These are phyloP conservation scores for Vulpes ferrilata DNA, from an alignment of 2,113 vertebrate species.

Conservation along the genomic window DNA sequence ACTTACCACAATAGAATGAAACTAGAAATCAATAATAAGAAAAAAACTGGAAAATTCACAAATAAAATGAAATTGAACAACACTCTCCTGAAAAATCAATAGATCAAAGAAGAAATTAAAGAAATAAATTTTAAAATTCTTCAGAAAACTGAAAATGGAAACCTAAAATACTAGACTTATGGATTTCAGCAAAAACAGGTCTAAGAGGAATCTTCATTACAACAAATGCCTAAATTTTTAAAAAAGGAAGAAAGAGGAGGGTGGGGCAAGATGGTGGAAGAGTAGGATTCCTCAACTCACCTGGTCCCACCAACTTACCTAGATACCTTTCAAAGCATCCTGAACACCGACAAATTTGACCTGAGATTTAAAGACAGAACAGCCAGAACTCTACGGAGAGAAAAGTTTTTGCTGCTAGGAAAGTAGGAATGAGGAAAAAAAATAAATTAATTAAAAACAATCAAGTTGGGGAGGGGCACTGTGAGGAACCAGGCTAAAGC, in stretches of 20 bases:
- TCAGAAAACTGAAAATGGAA: background rate
- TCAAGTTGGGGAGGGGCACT: no score
- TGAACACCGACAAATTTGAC: no score
- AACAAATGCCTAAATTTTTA: background rate
- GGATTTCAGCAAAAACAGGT: background rate
- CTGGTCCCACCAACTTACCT: no score
- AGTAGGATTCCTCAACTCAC: no score
- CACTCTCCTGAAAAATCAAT: background rate
- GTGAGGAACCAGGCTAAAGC: no score
- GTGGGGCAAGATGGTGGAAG: no score
- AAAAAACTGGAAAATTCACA: background rate
- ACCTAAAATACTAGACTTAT: background rate
- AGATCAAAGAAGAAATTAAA: background rate
- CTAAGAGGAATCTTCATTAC: background rate
- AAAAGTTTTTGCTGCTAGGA: no score
- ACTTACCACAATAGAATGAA: background rate
- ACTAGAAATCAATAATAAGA: background rate
- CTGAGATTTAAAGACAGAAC: no score
- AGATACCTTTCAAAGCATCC: no score
- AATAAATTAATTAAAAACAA: no score
- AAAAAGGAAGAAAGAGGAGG: background rate
- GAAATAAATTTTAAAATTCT: background rate
- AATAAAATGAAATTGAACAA: background rate
- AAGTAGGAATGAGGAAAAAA: no score
- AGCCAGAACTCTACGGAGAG: no score